Evolutionary conservation across 2,888 invertebrate genomes (phyloP), one percentile per base, ranked within the genome.

Genomic region (Polyommatus iphigenia): DNA sequence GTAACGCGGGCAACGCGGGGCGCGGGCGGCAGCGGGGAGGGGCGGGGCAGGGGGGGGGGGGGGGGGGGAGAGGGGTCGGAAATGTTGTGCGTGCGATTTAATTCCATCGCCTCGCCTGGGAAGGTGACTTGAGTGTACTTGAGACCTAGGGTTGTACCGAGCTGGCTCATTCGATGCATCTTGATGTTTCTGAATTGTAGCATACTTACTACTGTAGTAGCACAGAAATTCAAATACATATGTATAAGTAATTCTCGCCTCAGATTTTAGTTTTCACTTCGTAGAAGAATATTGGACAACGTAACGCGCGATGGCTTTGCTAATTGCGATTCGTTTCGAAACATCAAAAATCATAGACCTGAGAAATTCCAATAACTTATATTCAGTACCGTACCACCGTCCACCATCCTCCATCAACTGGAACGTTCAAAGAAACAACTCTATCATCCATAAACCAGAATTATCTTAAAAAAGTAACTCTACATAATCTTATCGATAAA

Each of bases 61-160:
- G 80, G 82, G 83, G 81, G 81, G 81, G 82, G 81, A n/a, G n/a
- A n/a, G 84, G 84, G 87, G 88, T 87, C 85, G 90, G 91, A 89
- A 90, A 91, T 91, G 92, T 90, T 90, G 92, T 92, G 92, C 93
- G 92, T 92, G 91, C 93, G 91, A 93, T 93, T 93, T 93, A 93
- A 93, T 93, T 93, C 92, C 91, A 93, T 93, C 92, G 91, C 91
- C 90, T 88, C 89, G 88, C 89, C 88, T 88, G 85, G 85, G 88
- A 87, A 88, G 85, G 84, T 83, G 84, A 82, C 85, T 85, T 81
- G 85, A 86, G 85, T 83, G 85, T 83, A 80, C 85, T 84, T 80
- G 81, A 82, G 81, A 78, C 76, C 57, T 81, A 82, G 81, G 81
- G 81, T 76, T 18, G 76, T n/a, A 29, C 71, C 72, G 57, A 71